Evolutionary conservation across 2,113 vertebrate species (phyloP).

Genomic region (Passer domesticus): DNA sequence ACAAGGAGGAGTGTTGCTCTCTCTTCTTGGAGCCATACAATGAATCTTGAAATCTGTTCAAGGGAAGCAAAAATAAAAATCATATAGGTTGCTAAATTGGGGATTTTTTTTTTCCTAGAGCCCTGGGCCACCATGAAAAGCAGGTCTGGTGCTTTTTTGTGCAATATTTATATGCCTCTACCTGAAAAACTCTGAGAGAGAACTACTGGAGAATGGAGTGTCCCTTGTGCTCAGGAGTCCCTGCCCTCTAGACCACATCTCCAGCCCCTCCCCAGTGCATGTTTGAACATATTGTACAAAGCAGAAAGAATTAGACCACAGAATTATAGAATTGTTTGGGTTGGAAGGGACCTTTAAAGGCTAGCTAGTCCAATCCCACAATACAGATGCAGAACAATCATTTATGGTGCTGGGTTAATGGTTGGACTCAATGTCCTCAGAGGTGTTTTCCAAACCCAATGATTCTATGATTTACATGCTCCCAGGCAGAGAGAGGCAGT

Average conservation of each 20-base stretch:
- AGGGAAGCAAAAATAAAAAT: not conserved
- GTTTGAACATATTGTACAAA: not conserved
- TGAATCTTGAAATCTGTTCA: not conserved
- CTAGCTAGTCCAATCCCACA: fast-evolving
- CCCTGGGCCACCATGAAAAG: not conserved
- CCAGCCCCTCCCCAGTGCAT: not conserved
- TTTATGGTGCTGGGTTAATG: not conserved
- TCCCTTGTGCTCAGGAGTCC: not conserved
- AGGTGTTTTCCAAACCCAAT: not conserved
- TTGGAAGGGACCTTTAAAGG: not conserved
- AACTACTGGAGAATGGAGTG: fast-evolving
- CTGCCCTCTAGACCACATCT: not conserved
- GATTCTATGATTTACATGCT: not conserved
- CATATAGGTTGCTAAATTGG: not conserved
- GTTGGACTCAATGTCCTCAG: not conserved
- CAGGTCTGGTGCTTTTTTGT: not conserved
- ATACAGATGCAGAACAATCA: not conserved
- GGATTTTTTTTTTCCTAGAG: not conserved
- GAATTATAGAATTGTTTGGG: not conserved
- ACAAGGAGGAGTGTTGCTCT: not conserved
- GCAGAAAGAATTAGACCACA: not conserved
- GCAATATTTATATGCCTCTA: not conserved
- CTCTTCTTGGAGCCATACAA: not conserved
- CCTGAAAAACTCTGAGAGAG: not conserved
- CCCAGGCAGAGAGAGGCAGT: not conserved